These are phyloP conservation scores for Sus cebifrons DNA, from an alignment of 2,797 vertebrate genomes.

Conservation along the genomic window DNA sequence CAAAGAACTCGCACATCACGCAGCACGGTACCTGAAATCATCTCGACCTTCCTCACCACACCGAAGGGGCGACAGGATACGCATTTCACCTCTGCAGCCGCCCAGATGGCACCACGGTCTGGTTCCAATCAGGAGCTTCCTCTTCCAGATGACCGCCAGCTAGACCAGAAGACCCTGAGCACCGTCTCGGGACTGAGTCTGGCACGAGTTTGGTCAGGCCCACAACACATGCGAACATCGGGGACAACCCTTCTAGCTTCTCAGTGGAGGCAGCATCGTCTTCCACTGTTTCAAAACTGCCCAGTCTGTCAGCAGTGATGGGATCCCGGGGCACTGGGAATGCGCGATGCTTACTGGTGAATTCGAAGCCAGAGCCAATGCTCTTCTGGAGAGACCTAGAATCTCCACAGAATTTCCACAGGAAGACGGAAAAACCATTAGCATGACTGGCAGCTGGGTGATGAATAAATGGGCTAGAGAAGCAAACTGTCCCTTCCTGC, in stretches of 20 bases:
- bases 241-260: not conserved
- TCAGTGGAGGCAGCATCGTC: not conserved
- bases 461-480: not conserved
- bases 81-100: not conserved
- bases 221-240: not conserved
- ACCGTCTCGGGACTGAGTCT: not conserved
- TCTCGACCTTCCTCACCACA: not conserved
- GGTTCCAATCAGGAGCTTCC: not conserved
- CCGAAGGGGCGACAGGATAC: not conserved
- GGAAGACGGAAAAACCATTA: not conserved
- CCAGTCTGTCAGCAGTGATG: not conserved
- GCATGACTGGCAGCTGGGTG: not conserved
- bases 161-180: not conserved
- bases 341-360: not conserved
- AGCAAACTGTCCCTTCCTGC: not conserved
- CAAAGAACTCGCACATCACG: not conserved
- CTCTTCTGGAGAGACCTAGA: not conserved
- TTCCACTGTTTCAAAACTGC: not conserved
- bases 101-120: not conserved
- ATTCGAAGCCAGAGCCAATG: not conserved
- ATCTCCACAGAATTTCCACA: not conserved
- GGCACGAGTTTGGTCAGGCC: not conserved
- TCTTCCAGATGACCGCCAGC: not conserved
- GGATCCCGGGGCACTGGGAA: not conserved
- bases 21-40: not conserved